Conservation (phyloP, 2,888 invertebrate species). For the Miltochrista miniata region DNA sequence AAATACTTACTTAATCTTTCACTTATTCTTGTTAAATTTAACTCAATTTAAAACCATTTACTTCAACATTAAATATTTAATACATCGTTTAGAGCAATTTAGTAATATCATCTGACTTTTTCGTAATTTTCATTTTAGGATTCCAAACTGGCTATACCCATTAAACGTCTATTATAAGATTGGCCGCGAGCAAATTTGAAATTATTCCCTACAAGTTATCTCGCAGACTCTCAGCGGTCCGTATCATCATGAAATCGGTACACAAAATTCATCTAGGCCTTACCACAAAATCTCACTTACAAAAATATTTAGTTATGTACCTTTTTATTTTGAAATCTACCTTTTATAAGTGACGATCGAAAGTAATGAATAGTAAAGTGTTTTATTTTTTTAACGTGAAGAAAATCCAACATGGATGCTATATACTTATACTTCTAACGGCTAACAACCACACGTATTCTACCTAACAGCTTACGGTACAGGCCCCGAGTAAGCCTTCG, state of each 20-base stretch:
- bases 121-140: constrained; percentile 31
- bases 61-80: constrained; percentile 20
- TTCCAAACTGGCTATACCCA: constrained; percentile 34
- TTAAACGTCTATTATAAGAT: constrained; percentile 38
- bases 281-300: constrained; percentile 28
- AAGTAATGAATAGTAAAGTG: no score
- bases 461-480: no score
- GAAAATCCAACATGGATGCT: no score
- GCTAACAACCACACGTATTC: no score
- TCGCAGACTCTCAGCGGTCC: constrained; percentile 15
- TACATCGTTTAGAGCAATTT: constrained; percentile 18
- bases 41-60: constrained; percentile 5
- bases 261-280: constrained; percentile 17
- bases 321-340: no score
- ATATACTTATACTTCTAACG: no score
- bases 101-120: constrained; percentile 19
- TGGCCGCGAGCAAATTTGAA: constrained; percentile 36
- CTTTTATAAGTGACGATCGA: no score
- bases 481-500: no score
- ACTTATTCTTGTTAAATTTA: not conserved
- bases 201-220: constrained; percentile 39
- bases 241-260: constrained; percentile 20
- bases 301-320: no score
- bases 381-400: no score
- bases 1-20: no score